Conservation (phyloP, 2,888 invertebrate genomes). For the Chrysolina haemoptera region DNA sequence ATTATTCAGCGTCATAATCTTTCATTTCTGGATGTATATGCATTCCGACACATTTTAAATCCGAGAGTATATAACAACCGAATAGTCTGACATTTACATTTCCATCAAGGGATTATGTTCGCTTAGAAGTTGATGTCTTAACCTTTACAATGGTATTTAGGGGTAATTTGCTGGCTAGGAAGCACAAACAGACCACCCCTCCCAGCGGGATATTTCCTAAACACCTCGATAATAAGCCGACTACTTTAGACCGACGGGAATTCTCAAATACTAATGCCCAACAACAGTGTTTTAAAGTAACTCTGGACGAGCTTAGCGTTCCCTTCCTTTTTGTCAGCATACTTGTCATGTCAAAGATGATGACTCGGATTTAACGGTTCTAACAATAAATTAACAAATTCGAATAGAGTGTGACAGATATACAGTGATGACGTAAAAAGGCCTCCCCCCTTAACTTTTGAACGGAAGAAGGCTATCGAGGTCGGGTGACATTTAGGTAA, state of each 20-base stretch:
- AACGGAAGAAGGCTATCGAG: too few relatives aligned
- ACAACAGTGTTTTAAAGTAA: constrained; percentile 29
- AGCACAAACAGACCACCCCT: constrained; percentile 66
- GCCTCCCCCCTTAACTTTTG: too few relatives aligned
- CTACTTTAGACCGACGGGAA: constrained; percentile 56
- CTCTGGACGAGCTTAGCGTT: constrained; percentile 17
- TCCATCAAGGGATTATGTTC: constrained; percentile 51
- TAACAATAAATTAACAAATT: constrained; percentile 29
- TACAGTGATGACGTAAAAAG: too few relatives aligned
- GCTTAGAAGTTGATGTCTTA: constrained; percentile 48
- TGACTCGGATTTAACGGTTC: constrained; percentile 37
- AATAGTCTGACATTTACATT: constrained; percentile 47
- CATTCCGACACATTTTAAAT: neutral
- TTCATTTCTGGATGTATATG: neutral
- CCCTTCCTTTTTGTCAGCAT: constrained; percentile 29
- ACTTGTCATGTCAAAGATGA: constrained; percentile 42
- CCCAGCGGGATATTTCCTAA: constrained; percentile 60
- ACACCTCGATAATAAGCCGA: constrained; percentile 54
- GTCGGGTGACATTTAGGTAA: too few relatives aligned
- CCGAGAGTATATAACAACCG: neutral
- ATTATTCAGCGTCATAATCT: too few relatives aligned
- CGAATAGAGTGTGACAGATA: constrained; percentile 27
- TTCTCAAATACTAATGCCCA: constrained; percentile 51
- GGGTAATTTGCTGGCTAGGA: constrained; percentile 60
- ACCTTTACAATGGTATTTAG: constrained; percentile 53